Base-by-base conservation (phyloP, 1,140 invertebrate genomes). In the Neelides sp. region DNA sequence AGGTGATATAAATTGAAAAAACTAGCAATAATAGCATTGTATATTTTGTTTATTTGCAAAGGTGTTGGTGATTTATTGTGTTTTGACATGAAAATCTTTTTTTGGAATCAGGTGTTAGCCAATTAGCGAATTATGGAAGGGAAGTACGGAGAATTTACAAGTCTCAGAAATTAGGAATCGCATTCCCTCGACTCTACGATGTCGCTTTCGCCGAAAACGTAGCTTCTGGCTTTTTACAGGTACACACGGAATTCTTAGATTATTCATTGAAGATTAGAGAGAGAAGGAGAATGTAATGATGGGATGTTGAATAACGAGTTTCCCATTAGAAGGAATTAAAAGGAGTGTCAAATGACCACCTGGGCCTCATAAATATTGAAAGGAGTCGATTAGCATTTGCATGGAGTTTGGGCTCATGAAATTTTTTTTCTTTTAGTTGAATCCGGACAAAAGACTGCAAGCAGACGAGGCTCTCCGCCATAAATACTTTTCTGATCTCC, bases 391-490 rank as follows among this genome's bases (percentile, higher is more conserved):
- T n/a, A n/a, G n/a, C n/a, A n/a, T n/a, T n/a, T n/a, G n/a, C n/a
- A n/a, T n/a, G n/a, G n/a, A n/a, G n/a, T n/a, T n/a, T n/a, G n/a
- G n/a, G n/a, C n/a, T n/a, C n/a, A n/a, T n/a, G n/a, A n/a, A n/a
- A 13, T 44, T 48, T 42, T 42, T 61, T 43, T 50, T 52, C 41
- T 63, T 71, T 46, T 77, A 94, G 75, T 76, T 95, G 48, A 84
- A 92, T 73, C 92, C 93, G 24, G 71, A 78, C 63, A 72, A 82
- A 59, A 76, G 94, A 66, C 79, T 95, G 65, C 80, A 85, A 42
- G 92, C 94, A 32, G 77, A 83, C 43, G 75, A 82, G 51, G 93
- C 93, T 26, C 78, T 96, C 65, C 73, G 75, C 54, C 91, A 97
- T 71, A 73, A 79, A 59, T 98, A 94, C 71, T 98, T 96, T 73